Evolutionary conservation across 2,797 vertebrate species (phyloP).

Genomic region (Xenentodon cancila): DNA sequence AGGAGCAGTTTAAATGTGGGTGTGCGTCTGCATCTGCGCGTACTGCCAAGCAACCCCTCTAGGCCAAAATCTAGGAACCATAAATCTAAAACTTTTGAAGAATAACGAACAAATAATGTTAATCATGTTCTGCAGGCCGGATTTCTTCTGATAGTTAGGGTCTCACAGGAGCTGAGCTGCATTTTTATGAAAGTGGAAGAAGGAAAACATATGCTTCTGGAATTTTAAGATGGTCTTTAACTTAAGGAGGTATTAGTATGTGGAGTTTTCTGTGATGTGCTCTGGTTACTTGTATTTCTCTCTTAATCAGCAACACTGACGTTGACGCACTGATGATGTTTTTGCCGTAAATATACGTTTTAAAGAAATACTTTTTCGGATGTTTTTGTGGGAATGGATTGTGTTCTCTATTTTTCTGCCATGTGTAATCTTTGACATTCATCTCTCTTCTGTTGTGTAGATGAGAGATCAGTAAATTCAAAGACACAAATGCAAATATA

Average conservation of each 20-base stretch:
- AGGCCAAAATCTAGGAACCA: conserved; percentile 44
- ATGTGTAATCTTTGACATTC: conserved; percentile 17
- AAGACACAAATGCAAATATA: conserved; percentile 40
- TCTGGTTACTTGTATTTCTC: background rate
- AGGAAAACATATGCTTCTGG: conserved; percentile 28
- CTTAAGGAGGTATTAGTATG: conserved; percentile 11
- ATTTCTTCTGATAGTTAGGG: conserved; percentile 54
- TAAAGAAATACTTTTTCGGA: background rate
- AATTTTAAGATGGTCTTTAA: conserved; percentile 50
- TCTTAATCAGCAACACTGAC: conserved; percentile 1
- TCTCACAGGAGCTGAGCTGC: conserved; percentile 44
- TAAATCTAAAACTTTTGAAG: conserved; percentile 57
- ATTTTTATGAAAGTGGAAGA: conserved; percentile 39
- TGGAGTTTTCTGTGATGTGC: conserved; percentile 16
- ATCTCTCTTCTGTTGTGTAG: conserved; percentile 11
- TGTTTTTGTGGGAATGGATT: conserved; percentile 5
- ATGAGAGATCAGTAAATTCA: conserved; percentile 20
- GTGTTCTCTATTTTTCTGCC: conserved; percentile 16
- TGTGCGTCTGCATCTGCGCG: conserved; percentile 9
- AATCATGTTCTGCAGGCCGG: conserved; percentile 57
- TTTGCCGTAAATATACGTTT: conserved; percentile 1
- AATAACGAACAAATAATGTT: conserved; percentile 64
- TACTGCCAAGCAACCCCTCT: conserved; percentile 27
- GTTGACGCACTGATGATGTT: background rate
- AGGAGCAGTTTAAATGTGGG: conserved; percentile 13